These are phyloP conservation scores for Isichthys henryi DNA, from an alignment of 2,113 vertebrate species.

Conservation along the genomic window DNA sequence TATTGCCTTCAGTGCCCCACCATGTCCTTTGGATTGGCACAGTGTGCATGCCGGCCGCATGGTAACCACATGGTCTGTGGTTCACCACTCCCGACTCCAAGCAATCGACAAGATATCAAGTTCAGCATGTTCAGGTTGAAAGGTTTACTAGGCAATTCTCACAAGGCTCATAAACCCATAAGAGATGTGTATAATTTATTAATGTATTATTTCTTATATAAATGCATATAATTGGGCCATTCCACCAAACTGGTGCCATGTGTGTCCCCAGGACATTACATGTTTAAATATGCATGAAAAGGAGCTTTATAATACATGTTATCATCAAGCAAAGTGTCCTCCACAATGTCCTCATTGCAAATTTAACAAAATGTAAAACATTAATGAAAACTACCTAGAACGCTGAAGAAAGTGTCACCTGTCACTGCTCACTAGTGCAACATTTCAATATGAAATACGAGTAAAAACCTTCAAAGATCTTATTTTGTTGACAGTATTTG, in stretches of 20 bases:
- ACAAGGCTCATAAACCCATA: background rate
- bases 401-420: background rate
- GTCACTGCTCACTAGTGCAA: background rate
- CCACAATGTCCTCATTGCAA: background rate
- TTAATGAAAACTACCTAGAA: background rate
- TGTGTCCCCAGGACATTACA: background rate
- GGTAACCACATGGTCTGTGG: background rate
- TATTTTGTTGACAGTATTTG: background rate
- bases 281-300: background rate
- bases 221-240: background rate
- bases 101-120: background rate
- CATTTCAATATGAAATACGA: background rate
- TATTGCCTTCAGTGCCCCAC: background rate
- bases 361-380: background rate
- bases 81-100: background rate
- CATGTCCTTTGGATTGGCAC: no score
- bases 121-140: background rate
- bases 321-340: background rate
- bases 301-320: background rate
- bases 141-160: background rate
- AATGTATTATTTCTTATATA: background rate
- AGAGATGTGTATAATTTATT: background rate
- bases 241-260: background rate
- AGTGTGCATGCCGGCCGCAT: background rate
- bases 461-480: background rate